Base-by-base conservation (phyloP, 53 echinoderm and acorn worm genomes). In the Astropecten irregularis region DNA sequence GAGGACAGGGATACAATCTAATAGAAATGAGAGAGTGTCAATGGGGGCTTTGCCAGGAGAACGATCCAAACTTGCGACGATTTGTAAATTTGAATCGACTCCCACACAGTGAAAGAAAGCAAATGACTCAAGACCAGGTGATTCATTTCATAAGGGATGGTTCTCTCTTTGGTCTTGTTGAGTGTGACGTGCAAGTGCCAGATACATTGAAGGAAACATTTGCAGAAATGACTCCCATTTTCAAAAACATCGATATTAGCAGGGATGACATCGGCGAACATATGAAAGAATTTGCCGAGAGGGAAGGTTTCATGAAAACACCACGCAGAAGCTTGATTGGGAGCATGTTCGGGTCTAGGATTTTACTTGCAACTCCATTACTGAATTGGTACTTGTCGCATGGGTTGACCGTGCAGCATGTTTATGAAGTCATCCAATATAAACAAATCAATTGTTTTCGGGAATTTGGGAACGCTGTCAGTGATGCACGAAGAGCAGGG, bases 201-300 rank as follows among this genome's bases (percentile, higher is more conserved):
- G 39, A 58, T 3, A 35, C 38, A 26, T 23, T 89, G 13, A 79
- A 59, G 53, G 14, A 59, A 5, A 14, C 15, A 3, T 89, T 89
- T 49, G 68, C 69, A 1, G 89, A 89, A 77, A 89, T 89, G 89
- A 42, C 84, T 30, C 89, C 85, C 0, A 79, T 89, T 1, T 89
- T 89, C 26, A 85, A 85, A 31, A 74, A 85, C 44, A 23, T 28
- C 2, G 44, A 83, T 0, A 82, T 83, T 4, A 37, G 61, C 6
- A 86, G 66, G 9, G 51, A 64, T n/a, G 83, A 91, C 29, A 83
- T 91, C 7, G 91, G 83, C 8, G 69, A 82, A 29, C 33, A 82
- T 19, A 91, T 91, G 87, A 60, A 83, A 73, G 15, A 51, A 14
- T 83, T 56, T 47, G 83, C 76, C 0, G 60, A 70, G 22, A 8